Percentiles rank a stretch among this genome's conserved stretches.
Conservation (phyloP, 37 sponge, comb jelly and placozoan genomes). For the Bolinopsis microptera region DNA sequence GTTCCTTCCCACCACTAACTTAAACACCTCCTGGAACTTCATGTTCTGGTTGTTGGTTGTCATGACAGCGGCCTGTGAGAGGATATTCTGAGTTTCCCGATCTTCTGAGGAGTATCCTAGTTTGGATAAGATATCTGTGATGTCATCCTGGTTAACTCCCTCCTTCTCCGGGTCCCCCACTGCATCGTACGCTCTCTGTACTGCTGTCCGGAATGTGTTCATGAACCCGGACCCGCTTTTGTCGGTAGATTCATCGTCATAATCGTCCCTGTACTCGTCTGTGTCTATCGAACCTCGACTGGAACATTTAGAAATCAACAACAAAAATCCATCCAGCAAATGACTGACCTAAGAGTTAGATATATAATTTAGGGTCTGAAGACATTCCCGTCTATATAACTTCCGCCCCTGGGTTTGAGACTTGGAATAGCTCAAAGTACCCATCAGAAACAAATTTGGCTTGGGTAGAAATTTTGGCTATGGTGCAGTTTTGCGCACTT, state of each 20-base stretch:
- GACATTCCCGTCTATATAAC: no score
- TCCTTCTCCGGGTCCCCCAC: slow-evolving; percentile 65
- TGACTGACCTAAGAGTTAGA: no score
- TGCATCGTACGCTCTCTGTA: slow-evolving; percentile 46
- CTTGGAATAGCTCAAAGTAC: no score
- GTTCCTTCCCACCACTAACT: slow-evolving; percentile 52
- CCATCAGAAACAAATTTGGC: no score
- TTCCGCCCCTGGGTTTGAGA: no score
- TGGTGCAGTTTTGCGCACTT: no score
- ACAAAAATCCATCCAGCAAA: no score
- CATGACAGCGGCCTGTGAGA: background rate
- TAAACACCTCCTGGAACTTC: slow-evolving; percentile 62
- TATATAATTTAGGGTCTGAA: no score
- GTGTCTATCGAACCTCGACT: background rate
- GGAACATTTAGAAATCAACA: background rate
- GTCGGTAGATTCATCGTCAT: background rate
- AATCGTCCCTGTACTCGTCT: background rate
- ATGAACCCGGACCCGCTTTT: background rate
- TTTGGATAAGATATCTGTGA: slow-evolving; percentile 58
- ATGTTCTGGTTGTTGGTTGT: slow-evolving; percentile 15
- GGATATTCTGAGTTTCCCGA: slow-evolving; percentile 59
- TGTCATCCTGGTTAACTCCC: slow-evolving; percentile 63
- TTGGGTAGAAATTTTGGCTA: no score
- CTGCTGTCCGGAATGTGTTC: slow-evolving; percentile 36
- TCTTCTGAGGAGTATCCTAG: slow-evolving; percentile 38